phyloP scores from a whole-genome alignment of 2,888 invertebrate species.

The Campoplex nolae region DNA sequence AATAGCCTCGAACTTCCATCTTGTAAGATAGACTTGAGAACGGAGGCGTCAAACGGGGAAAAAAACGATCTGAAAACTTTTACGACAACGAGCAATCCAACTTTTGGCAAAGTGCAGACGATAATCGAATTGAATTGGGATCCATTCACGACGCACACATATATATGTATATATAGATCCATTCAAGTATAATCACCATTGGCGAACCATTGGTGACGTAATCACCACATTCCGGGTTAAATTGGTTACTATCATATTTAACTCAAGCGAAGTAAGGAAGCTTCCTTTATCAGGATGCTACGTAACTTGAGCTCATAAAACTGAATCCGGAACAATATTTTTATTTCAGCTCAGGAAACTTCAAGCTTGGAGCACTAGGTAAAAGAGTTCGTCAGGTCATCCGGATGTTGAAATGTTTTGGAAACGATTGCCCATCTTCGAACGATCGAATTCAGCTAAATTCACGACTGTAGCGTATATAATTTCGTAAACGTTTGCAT shows the following conservation, averaged over 20 bases:
- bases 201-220: background rate
- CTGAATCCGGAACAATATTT: background rate
- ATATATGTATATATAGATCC: too few relatives aligned
- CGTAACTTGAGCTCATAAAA: background rate
- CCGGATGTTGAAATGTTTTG: background rate
- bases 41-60: conserved; percentile 24
- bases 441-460: background rate
- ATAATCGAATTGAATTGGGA: conserved; percentile 48
- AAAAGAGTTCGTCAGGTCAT: background rate
- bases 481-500: conserved; percentile 12
- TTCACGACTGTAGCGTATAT: conserved; percentile 3
- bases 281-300: too few relatives aligned
- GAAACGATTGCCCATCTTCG: background rate
- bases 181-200: too few relatives aligned
- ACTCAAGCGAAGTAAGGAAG: background rate
- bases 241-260: conserved; percentile 3
- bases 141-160: background rate
- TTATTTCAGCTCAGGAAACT: background rate
- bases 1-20: background rate
- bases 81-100: conserved; percentile 42
- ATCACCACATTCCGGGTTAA: conserved; percentile 1
- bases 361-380: background rate
- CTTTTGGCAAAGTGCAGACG: conserved; percentile 34
- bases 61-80: conserved; percentile 52
- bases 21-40: conserved; percentile 24